Conservation (phyloP, 2,113 vertebrate species). For the Prochilodus magdalenae region DNA sequence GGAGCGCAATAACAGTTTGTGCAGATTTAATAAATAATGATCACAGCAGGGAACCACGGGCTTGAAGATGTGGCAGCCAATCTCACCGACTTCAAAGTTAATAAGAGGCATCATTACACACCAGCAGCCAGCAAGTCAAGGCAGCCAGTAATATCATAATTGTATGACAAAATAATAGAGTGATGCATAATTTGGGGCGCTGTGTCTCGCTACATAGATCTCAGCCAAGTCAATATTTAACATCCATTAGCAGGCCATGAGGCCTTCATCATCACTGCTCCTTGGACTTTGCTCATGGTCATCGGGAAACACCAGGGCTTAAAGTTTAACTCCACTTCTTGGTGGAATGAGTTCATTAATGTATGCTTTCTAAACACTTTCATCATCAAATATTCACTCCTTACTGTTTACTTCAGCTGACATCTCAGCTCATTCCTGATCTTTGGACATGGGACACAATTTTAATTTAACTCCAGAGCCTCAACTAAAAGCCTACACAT, state of each 20-base stretch:
- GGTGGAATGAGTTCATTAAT: constrained; percentile 17
- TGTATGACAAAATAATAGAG: constrained; percentile 3
- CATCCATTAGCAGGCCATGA: constrained; percentile 14
- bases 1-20: neutral
- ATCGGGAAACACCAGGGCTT: constrained; percentile 31
- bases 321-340: constrained; percentile 41
- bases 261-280: neutral
- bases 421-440: neutral
- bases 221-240: constrained; percentile 27
- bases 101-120: constrained; percentile 29
- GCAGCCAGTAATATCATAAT: neutral
- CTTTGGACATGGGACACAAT: constrained; percentile 3
- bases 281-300: constrained; percentile 13
- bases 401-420: neutral
- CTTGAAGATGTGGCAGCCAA: neutral
- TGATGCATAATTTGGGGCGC: neutral
- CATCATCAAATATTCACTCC: constrained; percentile 28
- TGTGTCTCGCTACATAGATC: neutral
- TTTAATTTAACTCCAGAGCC: neutral
- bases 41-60: neutral
- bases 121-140: neutral
- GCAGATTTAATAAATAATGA: constrained; percentile 25
- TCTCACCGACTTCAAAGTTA: constrained; percentile 25
- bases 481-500: neutral
- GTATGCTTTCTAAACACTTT: constrained; percentile 14